phyloP scores from a whole-genome alignment of 2,113 vertebrate genomes.

The Vulpes vulpes region DNA sequence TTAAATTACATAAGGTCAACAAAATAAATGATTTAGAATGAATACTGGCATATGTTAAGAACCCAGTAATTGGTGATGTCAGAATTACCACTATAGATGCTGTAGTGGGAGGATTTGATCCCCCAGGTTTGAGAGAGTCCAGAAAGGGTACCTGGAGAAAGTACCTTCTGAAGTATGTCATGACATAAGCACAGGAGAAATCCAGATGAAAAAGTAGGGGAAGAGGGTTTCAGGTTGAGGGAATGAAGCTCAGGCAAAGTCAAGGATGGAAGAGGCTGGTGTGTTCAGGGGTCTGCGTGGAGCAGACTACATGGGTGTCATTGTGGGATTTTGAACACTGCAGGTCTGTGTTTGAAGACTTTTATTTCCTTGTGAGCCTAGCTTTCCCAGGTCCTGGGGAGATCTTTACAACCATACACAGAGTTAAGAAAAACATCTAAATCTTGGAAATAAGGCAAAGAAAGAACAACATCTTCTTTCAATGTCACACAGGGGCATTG shows the following conservation, averaged over 20 bases:
- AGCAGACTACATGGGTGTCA: too few species aligned
- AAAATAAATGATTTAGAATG: background rate
- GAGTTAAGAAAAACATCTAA: background rate
- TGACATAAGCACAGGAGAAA: background rate
- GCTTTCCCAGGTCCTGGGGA: background rate
- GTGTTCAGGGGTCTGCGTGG: background rate
- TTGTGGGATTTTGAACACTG: background rate
- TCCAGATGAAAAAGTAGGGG: background rate
- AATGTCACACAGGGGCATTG: background rate
- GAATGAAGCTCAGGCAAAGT: background rate
- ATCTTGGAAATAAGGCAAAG: background rate
- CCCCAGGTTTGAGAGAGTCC: background rate
- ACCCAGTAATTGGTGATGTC: background rate
- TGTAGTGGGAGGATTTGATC: background rate
- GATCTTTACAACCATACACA: background rate
- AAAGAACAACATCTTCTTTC: background rate
- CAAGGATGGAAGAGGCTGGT: background rate
- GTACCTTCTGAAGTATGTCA: background rate
- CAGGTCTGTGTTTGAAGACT: background rate
- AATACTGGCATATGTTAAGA: background rate
- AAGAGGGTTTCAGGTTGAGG: background rate
- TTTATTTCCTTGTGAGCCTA: background rate
- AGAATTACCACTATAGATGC: background rate
- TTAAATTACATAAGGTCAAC: background rate
- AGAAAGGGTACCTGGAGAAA: background rate